Evolutionary conservation across 2,113 vertebrate species (phyloP).

Genomic region (Thryonomys swinderianus): DNA sequence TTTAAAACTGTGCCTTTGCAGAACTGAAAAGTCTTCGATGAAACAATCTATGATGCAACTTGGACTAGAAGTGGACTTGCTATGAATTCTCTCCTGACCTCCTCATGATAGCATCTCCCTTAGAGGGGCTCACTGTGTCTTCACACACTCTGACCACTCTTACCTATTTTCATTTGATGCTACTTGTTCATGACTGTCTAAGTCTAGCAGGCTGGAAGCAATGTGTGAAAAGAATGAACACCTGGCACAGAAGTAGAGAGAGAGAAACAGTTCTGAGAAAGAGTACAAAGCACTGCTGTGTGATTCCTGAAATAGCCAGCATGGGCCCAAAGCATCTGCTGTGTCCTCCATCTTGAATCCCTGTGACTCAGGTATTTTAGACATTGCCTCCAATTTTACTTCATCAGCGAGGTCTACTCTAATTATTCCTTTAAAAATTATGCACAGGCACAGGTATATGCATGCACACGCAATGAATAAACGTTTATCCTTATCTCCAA

Average conservation of each 20-base stretch:
- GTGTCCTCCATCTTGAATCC: not conserved
- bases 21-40: not conserved
- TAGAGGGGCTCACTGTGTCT: not conserved
- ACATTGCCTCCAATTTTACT: not conserved
- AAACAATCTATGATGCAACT: not conserved
- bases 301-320: not conserved
- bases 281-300: not conserved
- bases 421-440: not conserved
- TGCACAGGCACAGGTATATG: too few species aligned
- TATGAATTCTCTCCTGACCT: not conserved
- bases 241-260: not conserved
- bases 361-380: not conserved
- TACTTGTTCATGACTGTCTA: not conserved
- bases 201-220: not conserved
- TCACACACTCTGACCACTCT: not conserved
- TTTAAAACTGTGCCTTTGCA: not conserved
- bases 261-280: not conserved
- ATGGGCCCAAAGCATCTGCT: not conserved
- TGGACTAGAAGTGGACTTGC: not conserved
- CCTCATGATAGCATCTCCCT: not conserved
- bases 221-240: not conserved
- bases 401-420: not conserved
- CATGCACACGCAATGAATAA: not conserved
- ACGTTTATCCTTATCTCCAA: not conserved
- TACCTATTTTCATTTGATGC: not conserved